Evolutionary conservation across 2,797 vertebrate genomes (phyloP).

Genomic region (Poeciliopsis turneri): DNA sequence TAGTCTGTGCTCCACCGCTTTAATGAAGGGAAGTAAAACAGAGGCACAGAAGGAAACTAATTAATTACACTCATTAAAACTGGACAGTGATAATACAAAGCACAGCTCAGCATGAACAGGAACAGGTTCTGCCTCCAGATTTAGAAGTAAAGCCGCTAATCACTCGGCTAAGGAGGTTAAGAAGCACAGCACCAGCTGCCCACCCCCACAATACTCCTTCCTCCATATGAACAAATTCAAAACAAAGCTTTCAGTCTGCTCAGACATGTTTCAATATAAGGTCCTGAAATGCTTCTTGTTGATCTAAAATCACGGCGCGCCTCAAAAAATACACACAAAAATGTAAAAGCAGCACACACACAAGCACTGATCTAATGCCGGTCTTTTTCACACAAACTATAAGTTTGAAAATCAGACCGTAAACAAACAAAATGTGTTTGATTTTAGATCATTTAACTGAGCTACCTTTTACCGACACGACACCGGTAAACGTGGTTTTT

Average conservation of each 20-base stretch:
- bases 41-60: not conserved
- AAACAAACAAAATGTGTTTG: not conserved
- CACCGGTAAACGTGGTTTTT: not conserved
- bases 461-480: not conserved
- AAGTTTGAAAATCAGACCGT: not conserved
- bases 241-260: not conserved
- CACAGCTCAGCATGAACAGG: not conserved
- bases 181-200: constrained; percentile 19
- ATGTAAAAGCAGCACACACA: not conserved
- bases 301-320: not conserved
- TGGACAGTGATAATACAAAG: not conserved
- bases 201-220: not conserved
- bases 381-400: not conserved
- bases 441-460: not conserved
- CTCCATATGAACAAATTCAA: not conserved
- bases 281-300: not conserved
- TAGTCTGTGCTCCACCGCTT: not conserved
- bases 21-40: not conserved
- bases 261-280: not conserved
- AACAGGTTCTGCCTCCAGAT: not conserved
- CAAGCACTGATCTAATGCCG: not conserved
- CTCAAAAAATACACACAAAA: not conserved
- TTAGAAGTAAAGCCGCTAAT: constrained; percentile 27
- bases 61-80: not conserved
- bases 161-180: constrained; percentile 20